Conservation (phyloP, 2,888 invertebrate species). For the Agrenia bidenticulata region DNA sequence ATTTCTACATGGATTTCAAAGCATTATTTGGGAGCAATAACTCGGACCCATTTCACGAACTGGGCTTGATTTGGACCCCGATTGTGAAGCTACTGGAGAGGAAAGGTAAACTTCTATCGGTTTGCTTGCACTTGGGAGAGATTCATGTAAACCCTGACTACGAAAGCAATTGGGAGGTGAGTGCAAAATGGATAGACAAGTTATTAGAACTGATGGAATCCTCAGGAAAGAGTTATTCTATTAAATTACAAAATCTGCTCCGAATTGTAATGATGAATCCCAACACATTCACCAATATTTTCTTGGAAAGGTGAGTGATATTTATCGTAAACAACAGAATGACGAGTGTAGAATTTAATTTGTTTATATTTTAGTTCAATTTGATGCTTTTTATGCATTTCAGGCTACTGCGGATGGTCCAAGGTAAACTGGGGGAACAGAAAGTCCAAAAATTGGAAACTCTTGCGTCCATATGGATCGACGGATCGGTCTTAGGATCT, state of each 20-base stretch:
- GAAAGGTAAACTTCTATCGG: slow-evolving; percentile 28
- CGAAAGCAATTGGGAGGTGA: slow-evolving; percentile 13
- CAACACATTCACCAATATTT: slow-evolving; percentile 25
- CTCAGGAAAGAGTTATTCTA: slow-evolving; percentile 31
- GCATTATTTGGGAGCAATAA: slow-evolving; percentile 25
- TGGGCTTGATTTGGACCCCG: slow-evolving; percentile 36
- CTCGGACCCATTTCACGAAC: slow-evolving; percentile 23
- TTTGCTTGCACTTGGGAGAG: slow-evolving; percentile 26
- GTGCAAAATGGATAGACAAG: slow-evolving; percentile 4
- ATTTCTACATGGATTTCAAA: slow-evolving; percentile 38
- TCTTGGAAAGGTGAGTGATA: slow-evolving; percentile 37
- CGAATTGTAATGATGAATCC: slow-evolving; percentile 27
- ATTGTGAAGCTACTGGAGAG: slow-evolving; percentile 33
- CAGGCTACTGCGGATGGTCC: slow-evolving; percentile 32
- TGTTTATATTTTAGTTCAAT: too few relatives aligned
- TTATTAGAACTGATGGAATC: slow-evolving; percentile 24
- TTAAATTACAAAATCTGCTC: slow-evolving; percentile 30
- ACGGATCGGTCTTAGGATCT: not conserved
- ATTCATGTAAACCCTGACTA: slow-evolving; percentile 18
- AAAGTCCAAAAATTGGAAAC: slow-evolving; percentile 25
- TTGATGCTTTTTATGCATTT: too few relatives aligned
- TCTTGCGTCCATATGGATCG: slow-evolving; percentile 33
- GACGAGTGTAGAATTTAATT: too few relatives aligned
- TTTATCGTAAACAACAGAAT: too few relatives aligned
- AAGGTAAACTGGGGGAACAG: slow-evolving; percentile 28